Base-by-base conservation (phyloP, 2,797 vertebrate species). In the Gorsachius magnificus region DNA sequence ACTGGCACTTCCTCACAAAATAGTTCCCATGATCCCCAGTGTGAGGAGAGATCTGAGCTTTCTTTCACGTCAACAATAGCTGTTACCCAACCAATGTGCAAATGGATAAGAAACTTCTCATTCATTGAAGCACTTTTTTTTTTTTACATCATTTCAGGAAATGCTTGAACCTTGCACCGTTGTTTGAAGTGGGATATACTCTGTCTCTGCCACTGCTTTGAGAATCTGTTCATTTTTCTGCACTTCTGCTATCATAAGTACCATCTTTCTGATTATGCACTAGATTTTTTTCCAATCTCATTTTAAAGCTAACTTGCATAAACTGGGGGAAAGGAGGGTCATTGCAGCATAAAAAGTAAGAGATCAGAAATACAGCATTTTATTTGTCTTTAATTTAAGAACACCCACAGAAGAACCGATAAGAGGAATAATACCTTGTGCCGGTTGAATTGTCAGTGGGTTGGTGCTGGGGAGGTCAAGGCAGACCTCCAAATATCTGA, bases 141-240 rank as follows among this genome's bases (percentile, higher is more conserved):
- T 87, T 70, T 89, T 89, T 72, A 16, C 33, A 46, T 77, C 51
- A 38, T 88, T 97, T 93, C 80, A 95, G 77, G 83, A 94, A 93
- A 91, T 83, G 48, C 60, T 95, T 93, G 80, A 93, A 95, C 94
- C 96, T 95, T 89, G 96, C 83, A 89, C 90, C 90, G 53, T 70
- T 68, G 43, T 90, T 94, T 95, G 74, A 90, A 91, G 64, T 48
- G 51, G 46, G 72, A 86, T 90, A 65, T 86, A 75, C 45, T 95
- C 76, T 45, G 25, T 68, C 50, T 93, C 57, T 93, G 79, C 64
- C 65, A 38, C 24, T 48, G 31, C 70, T 83, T 69, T 69, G 74
- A 70, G 70, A 93, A 90, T 90, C 70, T 86, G n/a, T 36, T 78
- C 31, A 6, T 93, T 91, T 94, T 90, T 87, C 68, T 85, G 61